A percentile compares a stretch with the other conserved stretches of the same genome.
Evolutionary conservation across 2,797 vertebrate species (phyloP).

Genomic region (Parauchenoglanis ngamensis): DNA sequence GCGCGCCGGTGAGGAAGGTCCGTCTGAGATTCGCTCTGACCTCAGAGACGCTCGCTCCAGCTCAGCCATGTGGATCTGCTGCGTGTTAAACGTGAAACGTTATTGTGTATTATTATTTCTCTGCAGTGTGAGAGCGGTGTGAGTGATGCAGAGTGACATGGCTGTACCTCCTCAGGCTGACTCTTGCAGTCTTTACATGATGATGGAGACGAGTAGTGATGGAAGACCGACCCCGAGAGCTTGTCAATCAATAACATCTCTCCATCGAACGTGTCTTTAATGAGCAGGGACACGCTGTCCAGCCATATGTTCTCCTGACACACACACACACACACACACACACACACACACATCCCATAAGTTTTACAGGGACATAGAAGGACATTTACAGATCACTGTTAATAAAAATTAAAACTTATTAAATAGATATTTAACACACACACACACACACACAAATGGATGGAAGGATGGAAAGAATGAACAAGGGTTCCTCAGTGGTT

Average conservation of each 20-base stretch:
- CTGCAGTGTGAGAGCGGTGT: background rate
- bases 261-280: constrained; percentile 97
- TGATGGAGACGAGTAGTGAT: constrained; percentile 94
- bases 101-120: background rate
- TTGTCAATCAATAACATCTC: constrained; percentile 99
- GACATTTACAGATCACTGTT: background rate
- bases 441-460: background rate
- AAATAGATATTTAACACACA: background rate
- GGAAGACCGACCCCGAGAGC: constrained; percentile 98
- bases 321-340: constrained; percentile 28
- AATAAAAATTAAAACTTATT: background rate
- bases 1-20: constrained; percentile 89
- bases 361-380: background rate
- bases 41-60: constrained; percentile 92
- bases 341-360: constrained; percentile 6
- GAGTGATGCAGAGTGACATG: background rate
- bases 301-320: constrained; percentile 99
- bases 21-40: constrained; percentile 86
- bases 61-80: constrained; percentile 94
- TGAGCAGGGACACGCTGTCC: constrained; percentile 99
- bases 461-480: background rate
- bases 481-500: background rate
- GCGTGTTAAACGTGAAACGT: background rate
- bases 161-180: constrained; percentile 90
- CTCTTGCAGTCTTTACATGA: constrained; percentile 89